phyloP scores from a whole-genome alignment of 2,888 invertebrate species.

The Electrophaes corylata region DNA sequence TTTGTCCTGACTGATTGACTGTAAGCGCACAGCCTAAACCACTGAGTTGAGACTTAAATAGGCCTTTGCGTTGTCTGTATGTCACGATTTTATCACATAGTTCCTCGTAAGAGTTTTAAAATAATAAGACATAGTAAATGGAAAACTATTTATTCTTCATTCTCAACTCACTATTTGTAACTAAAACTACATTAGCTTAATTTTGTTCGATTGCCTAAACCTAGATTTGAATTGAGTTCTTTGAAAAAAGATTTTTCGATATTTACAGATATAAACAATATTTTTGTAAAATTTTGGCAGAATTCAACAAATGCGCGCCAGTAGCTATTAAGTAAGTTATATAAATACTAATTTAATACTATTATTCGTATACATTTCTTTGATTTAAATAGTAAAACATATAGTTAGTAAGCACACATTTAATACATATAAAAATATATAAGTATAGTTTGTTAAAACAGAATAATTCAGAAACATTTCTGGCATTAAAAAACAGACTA shows the following conservation, averaged over 20 bases:
- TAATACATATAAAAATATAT: conserved; percentile 5
- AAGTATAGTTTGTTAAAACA: neutral
- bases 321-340: neutral
- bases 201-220: conserved; percentile 32
- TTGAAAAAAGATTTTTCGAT: conserved; percentile 9
- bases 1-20: too few relatives aligned
- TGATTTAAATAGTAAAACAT: conserved; percentile 24
- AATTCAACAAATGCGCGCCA: neutral
- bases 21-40: too few relatives aligned
- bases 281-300: neutral
- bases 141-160: conserved; percentile 71
- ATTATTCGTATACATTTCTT: conserved; percentile 41
- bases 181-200: conserved; percentile 45
- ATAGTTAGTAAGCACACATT: conserved; percentile 22
- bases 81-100: too few relatives aligned
- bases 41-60: too few relatives aligned
- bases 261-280: conserved; percentile 16
- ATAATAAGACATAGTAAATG: conserved; percentile 45
- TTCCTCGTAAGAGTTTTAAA: neutral
- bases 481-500: neutral
- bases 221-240: conserved; percentile 22
- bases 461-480: neutral
- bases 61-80: too few relatives aligned
- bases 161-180: conserved; percentile 51
- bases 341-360: conserved; percentile 13